These are phyloP conservation scores for Sinosuthora webbiana DNA, from an alignment of 2,113 vertebrate genomes.

Conservation along the genomic window DNA sequence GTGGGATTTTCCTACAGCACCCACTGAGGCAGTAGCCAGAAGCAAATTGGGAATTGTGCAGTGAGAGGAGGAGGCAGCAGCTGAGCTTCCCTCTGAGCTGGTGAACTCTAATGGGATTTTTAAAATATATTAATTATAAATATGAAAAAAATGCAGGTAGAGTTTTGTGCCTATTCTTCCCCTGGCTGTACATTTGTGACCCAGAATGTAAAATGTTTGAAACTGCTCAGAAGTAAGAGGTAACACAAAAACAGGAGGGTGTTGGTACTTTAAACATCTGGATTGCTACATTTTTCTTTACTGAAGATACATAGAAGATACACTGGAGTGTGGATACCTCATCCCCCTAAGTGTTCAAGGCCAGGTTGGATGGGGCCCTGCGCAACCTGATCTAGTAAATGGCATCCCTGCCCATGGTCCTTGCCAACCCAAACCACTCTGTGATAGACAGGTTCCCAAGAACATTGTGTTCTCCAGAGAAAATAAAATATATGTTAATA, in stretches of 20 bases:
- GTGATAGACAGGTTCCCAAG: not conserved
- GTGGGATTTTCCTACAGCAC: not conserved
- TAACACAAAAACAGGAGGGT: not conserved
- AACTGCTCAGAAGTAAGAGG: not conserved
- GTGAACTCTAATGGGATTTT: not conserved
- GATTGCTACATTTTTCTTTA: rapidly evolving
- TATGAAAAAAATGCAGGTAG: not conserved
- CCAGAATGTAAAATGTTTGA: not conserved
- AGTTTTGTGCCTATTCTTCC: not conserved
- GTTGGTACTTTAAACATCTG: not conserved
- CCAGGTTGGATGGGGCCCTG: not conserved
- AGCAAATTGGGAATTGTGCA: not conserved
- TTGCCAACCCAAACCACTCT: not conserved
- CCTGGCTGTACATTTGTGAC: not conserved
- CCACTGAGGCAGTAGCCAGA: not conserved
- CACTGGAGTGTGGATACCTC: not conserved
- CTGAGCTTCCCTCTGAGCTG: not conserved
- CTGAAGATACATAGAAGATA: not conserved
- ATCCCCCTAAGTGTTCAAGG: rapidly evolving
- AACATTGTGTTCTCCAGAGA: not conserved
- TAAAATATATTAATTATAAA: not conserved
- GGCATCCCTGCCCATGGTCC: not conserved
- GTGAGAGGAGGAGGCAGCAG: not conserved
- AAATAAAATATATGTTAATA: not conserved
- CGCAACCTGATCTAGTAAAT: not conserved